Base-by-base conservation (phyloP, 1,140 invertebrate species). In the Nixonia krombeini region DNA sequence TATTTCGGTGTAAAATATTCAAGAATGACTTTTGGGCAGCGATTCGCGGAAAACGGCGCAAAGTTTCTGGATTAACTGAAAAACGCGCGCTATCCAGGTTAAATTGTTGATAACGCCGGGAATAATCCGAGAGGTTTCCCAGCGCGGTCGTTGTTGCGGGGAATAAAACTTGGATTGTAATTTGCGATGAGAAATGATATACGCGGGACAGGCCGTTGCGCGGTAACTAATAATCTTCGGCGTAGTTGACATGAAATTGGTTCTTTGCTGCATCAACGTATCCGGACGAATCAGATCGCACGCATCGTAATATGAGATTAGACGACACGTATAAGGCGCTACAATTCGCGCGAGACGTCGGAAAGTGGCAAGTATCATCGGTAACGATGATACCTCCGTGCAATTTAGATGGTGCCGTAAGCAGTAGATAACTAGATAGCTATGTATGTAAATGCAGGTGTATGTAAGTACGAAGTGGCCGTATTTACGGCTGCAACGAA, bases 261-360 rank as follows among this genome's bases (percentile, higher is more conserved):
- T 21, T 21, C 21, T 2, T 3, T 21, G 5, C 28, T 28, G 40
- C 10, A 18, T 25, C 8, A 51, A 56, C 44, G 38, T 47, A 35
- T 49, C 16, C 26, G 35, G 16, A 4, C 9, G 33, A 62, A 41
- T 53, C 10, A 46, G 38, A 25, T 41, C 18, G 33, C 21, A 13
- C 33, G 6, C 16, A 12, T 47, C 5, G 15, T 21, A 33, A 18
- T 18, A 29, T 38, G 10, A 44, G 49, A 55, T 55, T 44, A 44
- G 44, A 31, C 21, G 49, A 53, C 55, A 50, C 16, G 26, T 13
- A 50, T 59, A 59, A 58, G 45, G 66, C 50, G 59, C 55, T 65
- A 73, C 68, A 70, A 68, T 70, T 70, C 64, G 63, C 63, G 18
- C 65, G 44, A 46, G 45, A 40, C 12, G 53, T 51, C 33, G 47